Evolutionary conservation across 1,140 invertebrate species (phyloP).

Genomic region (Rhagoletis zephyria): DNA sequence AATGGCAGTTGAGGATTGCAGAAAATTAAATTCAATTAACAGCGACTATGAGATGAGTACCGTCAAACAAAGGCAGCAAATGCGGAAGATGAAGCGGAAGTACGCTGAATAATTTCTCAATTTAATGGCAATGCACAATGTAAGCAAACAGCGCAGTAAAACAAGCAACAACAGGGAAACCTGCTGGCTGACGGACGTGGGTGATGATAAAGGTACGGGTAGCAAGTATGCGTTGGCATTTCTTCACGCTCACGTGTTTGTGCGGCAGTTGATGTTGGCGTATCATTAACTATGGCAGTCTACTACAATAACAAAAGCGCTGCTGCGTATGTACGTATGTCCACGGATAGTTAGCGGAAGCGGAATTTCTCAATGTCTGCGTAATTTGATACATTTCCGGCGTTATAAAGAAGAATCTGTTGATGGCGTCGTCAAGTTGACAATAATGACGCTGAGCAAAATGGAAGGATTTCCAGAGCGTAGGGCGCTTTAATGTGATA

Average conservation of each 20-base stretch:
- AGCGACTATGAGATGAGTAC: constrained; percentile 28
- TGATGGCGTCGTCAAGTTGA: constrained; percentile 18
- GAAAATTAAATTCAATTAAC: constrained; percentile 49
- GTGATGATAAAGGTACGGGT: too few species aligned
- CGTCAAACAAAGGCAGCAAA: background rate
- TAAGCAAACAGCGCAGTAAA: background rate
- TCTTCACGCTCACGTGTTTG: background rate
- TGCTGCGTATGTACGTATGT: background rate
- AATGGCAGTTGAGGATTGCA: constrained; percentile 20
- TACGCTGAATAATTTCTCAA: constrained; percentile 17
- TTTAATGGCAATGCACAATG: constrained; percentile 26
- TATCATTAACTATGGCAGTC: constrained; percentile 31
- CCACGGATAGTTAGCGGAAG: background rate
- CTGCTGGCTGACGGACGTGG: background rate
- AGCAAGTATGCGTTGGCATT: background rate
- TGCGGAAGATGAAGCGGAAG: background rate
- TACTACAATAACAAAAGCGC: background rate
- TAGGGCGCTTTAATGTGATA: background rate
- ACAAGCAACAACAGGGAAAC: background rate
- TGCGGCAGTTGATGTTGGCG: background rate
- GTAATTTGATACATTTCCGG: constrained; percentile 49
- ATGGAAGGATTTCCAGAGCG: constrained; percentile 1
- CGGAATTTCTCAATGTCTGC: constrained; percentile 51
- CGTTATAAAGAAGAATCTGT: background rate
- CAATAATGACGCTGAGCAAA: constrained; percentile 29